Base-by-base conservation (phyloP, 2,888 invertebrate genomes). In the Hesperia comma region DNA sequence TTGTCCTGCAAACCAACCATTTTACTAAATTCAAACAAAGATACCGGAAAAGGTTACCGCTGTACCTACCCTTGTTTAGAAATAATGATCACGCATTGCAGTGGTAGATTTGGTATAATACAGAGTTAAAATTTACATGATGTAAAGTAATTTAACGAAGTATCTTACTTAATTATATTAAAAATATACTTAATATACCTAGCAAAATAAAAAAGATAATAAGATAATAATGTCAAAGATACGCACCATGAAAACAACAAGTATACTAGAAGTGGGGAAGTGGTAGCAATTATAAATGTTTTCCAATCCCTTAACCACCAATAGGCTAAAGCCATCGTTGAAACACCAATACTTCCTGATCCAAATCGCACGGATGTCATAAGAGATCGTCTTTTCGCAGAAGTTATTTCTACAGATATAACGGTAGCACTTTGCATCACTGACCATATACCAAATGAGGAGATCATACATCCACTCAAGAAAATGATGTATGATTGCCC, bases 281-380 rank as follows among this genome's bases (percentile, higher is more conserved):
- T 86, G 21, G 86, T 86, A 1, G 79, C 62, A 58, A 83, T 73
- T 66, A 86, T 69, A 71, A 86, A 84, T n/a, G 62, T 60, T 71
- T 81, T 85, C 88, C 88, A 88, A 68, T 79, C 81, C 62, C 78
- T 75, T 40, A 86, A 61, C 83, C 83, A 83, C 88, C 88, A 88
- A 72, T 79, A 87, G 6, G 84, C 57, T 15, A 87, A 73, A 10
- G 86, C 79, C 79, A 85, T 77, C 10, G 84, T n/a, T 56, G 77
- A 79, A 71, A 85, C 73, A 1, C 85, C 85, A 21, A 77, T 49
- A 67, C 85, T 83, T 33, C 74, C 78, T 2, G 83, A 72, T n/a
- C 79, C 70, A 61, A 81, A 77, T 61, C 83, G 76, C 37, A 81
- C 58, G 49, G 79, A 84, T 14, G 83, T 80, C 0, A 82, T 77